These are phyloP conservation scores for Dromius quadrimaculatus DNA, from an alignment of 2,888 invertebrate genomes.

Conservation along the genomic window DNA sequence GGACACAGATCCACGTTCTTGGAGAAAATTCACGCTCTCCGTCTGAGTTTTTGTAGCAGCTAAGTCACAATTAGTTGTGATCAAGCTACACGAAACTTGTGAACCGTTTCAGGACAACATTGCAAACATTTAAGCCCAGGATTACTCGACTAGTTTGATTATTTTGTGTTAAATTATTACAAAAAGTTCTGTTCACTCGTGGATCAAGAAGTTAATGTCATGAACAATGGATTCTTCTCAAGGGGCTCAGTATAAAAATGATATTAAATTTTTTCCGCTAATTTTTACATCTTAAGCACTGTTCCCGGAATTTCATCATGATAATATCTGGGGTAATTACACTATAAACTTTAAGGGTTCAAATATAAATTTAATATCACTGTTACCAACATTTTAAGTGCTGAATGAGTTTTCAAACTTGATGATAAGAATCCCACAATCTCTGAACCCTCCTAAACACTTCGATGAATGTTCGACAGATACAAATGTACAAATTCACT, in stretches of 20 bases:
- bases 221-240: too few relatives aligned
- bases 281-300: too few relatives aligned
- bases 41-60: conserved; percentile 29
- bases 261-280: too few relatives aligned
- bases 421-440: background rate
- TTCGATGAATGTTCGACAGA: conserved; percentile 43
- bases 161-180: conserved; percentile 26
- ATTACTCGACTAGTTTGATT: conserved; percentile 16
- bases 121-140: conserved; percentile 18
- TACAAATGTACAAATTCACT: conserved; percentile 36
- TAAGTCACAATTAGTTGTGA: conserved; percentile 43
- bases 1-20: conserved; percentile 25
- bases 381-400: too few relatives aligned
- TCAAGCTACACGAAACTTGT: conserved; percentile 21
- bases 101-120: conserved; percentile 8
- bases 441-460: conserved; percentile 25
- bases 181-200: too few relatives aligned
- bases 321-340: too few relatives aligned
- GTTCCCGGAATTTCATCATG: too few relatives aligned
- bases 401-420: too few relatives aligned
- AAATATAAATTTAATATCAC: too few relatives aligned
- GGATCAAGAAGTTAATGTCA: too few relatives aligned
- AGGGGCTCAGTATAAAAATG: too few relatives aligned
- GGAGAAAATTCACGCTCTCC: background rate
- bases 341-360: too few relatives aligned